Evolutionary conservation across 2,113 vertebrate genomes (phyloP), one percentile per base, ranked within the genome.

Genomic region (Clupea harengus): DNA sequence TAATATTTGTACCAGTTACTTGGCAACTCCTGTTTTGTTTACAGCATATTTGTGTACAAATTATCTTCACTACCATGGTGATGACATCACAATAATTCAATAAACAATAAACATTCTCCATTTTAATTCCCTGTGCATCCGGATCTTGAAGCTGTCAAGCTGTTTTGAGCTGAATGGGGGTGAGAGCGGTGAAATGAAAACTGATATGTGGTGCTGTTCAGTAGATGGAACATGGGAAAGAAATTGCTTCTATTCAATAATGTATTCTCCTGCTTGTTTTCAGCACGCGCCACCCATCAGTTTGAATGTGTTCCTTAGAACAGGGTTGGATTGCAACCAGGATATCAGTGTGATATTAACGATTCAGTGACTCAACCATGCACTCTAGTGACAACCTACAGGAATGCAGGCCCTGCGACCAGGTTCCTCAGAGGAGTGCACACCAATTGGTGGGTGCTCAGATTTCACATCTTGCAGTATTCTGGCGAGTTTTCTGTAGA

Each of bases 311-410:
- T 47, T 45, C 17, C 45, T 45, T 18, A 13, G 81, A 72, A 46
- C 52, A 54, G 52, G 2, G 13, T 54, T 17, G 52, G 52, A 17
- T 54, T 13, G 64, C 60, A 5, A 64, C 60, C 20, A 64, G 60
- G 20, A 6, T 64, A 22, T 0, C 44, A 60, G 50, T 11, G 32
- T 18, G 52, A 54, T 8, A 25, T 2, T 72, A 8, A 25, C 32
- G 64, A 72, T 32, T 72, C 18, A 57, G 22, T 82, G 80, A 64
- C 86, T 44, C 87, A 84, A 83, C 46, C 60, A 20, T 49, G 83
- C 84, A 85, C 89, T 86, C 87, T 89, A 28, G 45, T 89, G 90
- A 82, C 64, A 28, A 81, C 47, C 20, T n/a, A 45, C 18, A 64
- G 81, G 81, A 47, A 10, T 25, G 39, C 60, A 88, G 15, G 81